Conservation (phyloP, 2,888 invertebrate genomes). For the Choristoneura rosaceana region DNA sequence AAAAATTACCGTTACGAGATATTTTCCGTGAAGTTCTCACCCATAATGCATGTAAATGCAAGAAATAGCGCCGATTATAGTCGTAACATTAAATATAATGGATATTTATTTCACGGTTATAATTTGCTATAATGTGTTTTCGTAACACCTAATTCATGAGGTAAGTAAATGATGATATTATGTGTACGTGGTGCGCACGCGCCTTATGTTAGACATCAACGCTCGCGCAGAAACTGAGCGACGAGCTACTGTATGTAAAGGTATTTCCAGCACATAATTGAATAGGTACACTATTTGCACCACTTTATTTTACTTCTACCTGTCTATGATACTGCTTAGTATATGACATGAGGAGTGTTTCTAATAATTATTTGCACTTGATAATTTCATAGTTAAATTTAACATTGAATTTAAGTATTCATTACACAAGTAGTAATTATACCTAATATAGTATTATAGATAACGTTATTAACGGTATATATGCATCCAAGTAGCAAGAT, state of each 20-base stretch:
- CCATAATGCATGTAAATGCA: conserved; percentile 29
- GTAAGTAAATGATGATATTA: conserved; percentile 42
- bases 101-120: conserved; percentile 15
- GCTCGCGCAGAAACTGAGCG: conserved; percentile 44
- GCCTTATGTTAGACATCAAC: conserved; percentile 64
- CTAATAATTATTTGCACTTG: too few species aligned
- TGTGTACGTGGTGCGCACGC: conserved; percentile 50
- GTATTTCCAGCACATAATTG: too few species aligned
- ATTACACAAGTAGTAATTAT: conserved; percentile 8
- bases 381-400: neutral
- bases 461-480: conserved; percentile 40
- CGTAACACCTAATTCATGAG: conserved; percentile 58
- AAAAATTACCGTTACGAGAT: conserved; percentile 30
- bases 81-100: conserved; percentile 20
- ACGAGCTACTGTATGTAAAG: too few species aligned
- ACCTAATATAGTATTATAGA: conserved; percentile 27
- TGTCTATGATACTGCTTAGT: neutral
- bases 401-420: conserved; percentile 1
- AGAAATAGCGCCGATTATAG: conserved; percentile 24
- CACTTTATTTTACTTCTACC: neutral
- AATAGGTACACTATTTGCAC: neutral
- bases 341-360: too few species aligned
- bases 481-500: conserved; percentile 36
- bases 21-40: conserved; percentile 3
- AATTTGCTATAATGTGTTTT: conserved; percentile 47